These are phyloP conservation scores for Peromyscus melanophrys DNA, from an alignment of 2,797 vertebrate species.

Conservation along the genomic window DNA sequence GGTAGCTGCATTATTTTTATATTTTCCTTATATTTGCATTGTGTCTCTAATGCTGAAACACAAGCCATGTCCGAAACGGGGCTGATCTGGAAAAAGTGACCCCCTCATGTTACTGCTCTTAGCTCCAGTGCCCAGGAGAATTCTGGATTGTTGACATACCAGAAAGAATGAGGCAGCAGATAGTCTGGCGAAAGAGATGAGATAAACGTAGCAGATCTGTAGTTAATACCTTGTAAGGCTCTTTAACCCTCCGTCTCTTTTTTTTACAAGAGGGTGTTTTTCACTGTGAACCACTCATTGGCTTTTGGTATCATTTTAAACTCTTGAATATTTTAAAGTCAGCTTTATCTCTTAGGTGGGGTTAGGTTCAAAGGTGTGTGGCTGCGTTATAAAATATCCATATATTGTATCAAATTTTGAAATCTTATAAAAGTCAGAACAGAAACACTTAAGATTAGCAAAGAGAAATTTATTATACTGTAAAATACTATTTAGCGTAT, in stretches of 20 bases:
- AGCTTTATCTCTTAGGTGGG: not conserved
- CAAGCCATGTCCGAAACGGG: slow-evolving; percentile 59
- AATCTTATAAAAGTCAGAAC: slow-evolving; percentile 20
- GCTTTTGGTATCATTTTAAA: slow-evolving; percentile 60
- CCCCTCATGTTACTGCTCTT: slow-evolving; percentile 63
- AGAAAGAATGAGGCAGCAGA: slow-evolving; percentile 54
- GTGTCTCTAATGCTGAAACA: slow-evolving; percentile 65
- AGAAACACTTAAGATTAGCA: slow-evolving; percentile 53
- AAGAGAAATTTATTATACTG: not conserved
- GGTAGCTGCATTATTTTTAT: slow-evolving; percentile 44
- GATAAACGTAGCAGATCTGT: not conserved
- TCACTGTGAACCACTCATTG: slow-evolving; percentile 13
- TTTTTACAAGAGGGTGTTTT: not conserved
- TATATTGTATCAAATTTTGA: slow-evolving; percentile 5
- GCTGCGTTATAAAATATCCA: not conserved
- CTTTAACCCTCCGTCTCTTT: slow-evolving; percentile 47
- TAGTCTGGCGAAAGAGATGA: slow-evolving; percentile 49
- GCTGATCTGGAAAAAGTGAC: slow-evolving; percentile 64
- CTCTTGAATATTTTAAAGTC: slow-evolving; percentile 57
- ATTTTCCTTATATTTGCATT: slow-evolving; percentile 34
- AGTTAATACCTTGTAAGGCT: slow-evolving; percentile 39
- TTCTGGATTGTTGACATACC: slow-evolving; percentile 82
- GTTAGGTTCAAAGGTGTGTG: not conserved
- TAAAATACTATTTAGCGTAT: slow-evolving; percentile 25
- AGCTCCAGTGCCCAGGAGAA: slow-evolving; percentile 61